Base-by-base conservation (phyloP, 1,140 invertebrate genomes). In the Atopsyche davidsoni region DNA sequence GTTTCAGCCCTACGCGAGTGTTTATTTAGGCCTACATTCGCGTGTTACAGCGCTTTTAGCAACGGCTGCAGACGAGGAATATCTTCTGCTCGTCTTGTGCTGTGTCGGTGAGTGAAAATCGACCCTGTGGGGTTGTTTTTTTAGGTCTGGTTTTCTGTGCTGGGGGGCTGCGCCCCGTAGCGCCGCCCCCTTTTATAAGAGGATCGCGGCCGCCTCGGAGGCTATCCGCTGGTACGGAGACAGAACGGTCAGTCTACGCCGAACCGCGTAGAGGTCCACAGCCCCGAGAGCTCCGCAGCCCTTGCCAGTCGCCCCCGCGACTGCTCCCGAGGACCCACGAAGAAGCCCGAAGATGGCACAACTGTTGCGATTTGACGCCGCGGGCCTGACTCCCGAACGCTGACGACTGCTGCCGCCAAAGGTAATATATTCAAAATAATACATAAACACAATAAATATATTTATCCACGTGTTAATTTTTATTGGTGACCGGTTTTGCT, bases 341-440 rank as follows among this genome's bases (percentile, higher is more conserved):
- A 44, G 24, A 23, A 19, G n/a, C 4, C 9, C 36, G 25, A 52
- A 39, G 42, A 72, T 71, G 70, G 59, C 66, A 56, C 64, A 65
- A 50, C 59, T 66, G 23, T 62, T 71, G 39, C 64, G 67, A 51
- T 68, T 72, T 63, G 67, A 71, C 59, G 64, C 65, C 62, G 64
- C 64, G 47, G 61, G 70, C 53, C 65, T 72, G 10, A 70, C 69
- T n/a, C 70, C 70, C 58, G 70, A 72, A 62, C 70, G 70, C 70
- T 72, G 70, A 72, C 70, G 69, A 56, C 67, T 72, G 66, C 70
- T 72, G 32, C 67, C 64, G 60, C 64, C 58, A 56, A 70, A 72
- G 68, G 70, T 70, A 53, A 57, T 62, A 34, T 22, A 7, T 14
- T 10, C 7, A 28, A 28, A 28, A 28, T 28, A n/a, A 9, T 28